A percentile compares a stretch with the other conserved stretches of the same genome.
Evolutionary conservation across 2,797 vertebrate genomes (phyloP).

Genomic region (Alauda arvensis): DNA sequence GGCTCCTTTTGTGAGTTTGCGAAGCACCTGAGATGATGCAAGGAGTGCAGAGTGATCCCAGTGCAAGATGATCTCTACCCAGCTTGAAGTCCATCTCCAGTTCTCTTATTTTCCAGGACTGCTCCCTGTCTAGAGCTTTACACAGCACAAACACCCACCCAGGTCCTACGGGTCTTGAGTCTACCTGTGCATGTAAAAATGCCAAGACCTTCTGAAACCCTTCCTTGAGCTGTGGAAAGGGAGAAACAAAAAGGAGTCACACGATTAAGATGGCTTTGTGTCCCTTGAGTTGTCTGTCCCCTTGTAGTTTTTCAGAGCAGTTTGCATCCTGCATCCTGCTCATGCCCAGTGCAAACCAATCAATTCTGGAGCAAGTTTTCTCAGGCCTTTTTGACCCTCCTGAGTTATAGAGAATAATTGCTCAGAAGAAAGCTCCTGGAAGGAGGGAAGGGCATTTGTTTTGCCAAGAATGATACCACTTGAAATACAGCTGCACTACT

Average conservation of each 20-base stretch:
- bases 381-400: not conserved
- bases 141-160: not conserved
- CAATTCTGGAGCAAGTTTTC: not conserved
- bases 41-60: not conserved
- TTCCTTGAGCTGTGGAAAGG: not conserved
- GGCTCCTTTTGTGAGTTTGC: not conserved
- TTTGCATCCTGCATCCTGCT: not conserved
- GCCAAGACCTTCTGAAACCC: not conserved
- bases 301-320: not conserved
- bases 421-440: not conserved
- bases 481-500: not conserved
- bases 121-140: not conserved
- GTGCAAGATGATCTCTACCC: not conserved
- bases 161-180: not conserved
- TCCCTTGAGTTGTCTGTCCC: not conserved
- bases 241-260: not conserved
- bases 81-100: not conserved
- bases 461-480: not conserved
- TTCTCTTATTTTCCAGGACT: not conserved
- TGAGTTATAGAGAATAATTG: conserved; percentile 1
- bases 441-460: conserved; percentile 1
- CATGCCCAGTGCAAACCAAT: not conserved
- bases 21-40: not conserved
- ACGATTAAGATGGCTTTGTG: not conserved
- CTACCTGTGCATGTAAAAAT: not conserved